Percentiles rank a stretch among this genome's conserved stretches.
phyloP scores from a whole-genome alignment of 2,888 invertebrate species.

The Ormyrus nitidulus region DNA sequence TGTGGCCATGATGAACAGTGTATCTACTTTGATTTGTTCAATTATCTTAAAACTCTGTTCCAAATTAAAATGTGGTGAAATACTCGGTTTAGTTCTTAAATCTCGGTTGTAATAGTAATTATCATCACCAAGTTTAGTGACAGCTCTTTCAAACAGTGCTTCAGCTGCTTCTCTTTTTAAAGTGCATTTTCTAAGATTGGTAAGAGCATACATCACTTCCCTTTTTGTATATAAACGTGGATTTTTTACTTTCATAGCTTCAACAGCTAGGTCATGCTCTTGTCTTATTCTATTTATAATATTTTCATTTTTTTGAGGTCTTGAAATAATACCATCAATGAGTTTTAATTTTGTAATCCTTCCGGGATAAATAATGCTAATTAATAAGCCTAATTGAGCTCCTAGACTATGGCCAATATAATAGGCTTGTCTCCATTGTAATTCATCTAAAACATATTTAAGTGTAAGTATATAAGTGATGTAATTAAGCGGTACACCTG shows the following conservation, averaged over 20 bases:
- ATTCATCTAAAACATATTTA: conserved; percentile 68
- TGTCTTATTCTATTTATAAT: conserved; percentile 67
- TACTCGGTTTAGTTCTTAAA: conserved; percentile 75
- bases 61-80: conserved; percentile 66
- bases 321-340: conserved; percentile 73
- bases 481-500: conserved; percentile 70
- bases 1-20: conserved; percentile 46
- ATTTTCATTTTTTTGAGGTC: conserved; percentile 60
- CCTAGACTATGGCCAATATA: conserved; percentile 77
- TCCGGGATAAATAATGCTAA: conserved; percentile 74
- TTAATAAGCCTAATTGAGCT: conserved; percentile 74
- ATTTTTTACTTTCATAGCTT: conserved; percentile 67
- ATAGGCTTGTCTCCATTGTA: conserved; percentile 73
- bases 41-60: conserved; percentile 52
- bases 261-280: conserved; percentile 73
- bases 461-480: conserved; percentile 69
- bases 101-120: conserved; percentile 79
- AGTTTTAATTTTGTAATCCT: conserved; percentile 74
- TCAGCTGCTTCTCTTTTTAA: conserved; percentile 76
- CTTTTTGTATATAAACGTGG: conserved; percentile 74
- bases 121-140: conserved; percentile 73
- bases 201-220: conserved; percentile 76
- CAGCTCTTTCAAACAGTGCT: conserved; percentile 76
- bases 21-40: conserved; percentile 44
- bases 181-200: conserved; percentile 70